Base-by-base conservation (phyloP, 2,888 invertebrate genomes). In the Argyresthia goedartella region DNA sequence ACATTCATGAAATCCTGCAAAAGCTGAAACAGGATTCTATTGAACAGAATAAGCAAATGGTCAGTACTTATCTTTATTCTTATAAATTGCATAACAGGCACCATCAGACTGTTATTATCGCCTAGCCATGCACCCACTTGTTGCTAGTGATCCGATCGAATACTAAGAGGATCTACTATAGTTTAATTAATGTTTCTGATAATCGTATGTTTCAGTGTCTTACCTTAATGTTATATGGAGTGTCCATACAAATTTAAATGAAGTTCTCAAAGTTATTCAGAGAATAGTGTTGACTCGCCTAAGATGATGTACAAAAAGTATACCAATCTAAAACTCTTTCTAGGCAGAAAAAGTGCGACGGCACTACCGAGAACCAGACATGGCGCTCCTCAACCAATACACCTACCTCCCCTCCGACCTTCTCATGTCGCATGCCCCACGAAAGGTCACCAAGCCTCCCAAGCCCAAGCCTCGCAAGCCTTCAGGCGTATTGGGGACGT, bases 291-390 rank as follows among this genome's bases (percentile, higher is more conserved):
- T n/a, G n/a, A n/a, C n/a, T n/a, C n/a, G n/a, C n/a, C n/a, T n/a
- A n/a, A n/a, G n/a, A 25, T 6, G 2, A 25, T 25, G 25, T 25
- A 25, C 25, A 25, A 25, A 25, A 25, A 25, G 2, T 25, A 25
- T 25, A 25, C 3, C 25, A 25, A 25, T 6, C 2, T 2, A 25
- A 25, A 25, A 25, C n/a, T 44, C 7, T 54, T 47, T 50, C 10
- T 71, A 85, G 84, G 67, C 71, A 60, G 66, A 71, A 59, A 58
- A 61, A 53, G 62, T 80, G 1, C 59, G 55, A 43, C 68, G 71
- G 16, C 70, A 70, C 0, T 52, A 80, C 0, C 71, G 72, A 56
- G 58, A 52, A 1, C 63, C 65, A 0, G 4, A 57, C 8, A 53
- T 41, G 34, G 61, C 66, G 1, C 35, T 58, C 2, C 39, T 63